Conservation (phyloP, 53 echinoderm and acorn worm species). For the Hippasteria phrygiana region DNA sequence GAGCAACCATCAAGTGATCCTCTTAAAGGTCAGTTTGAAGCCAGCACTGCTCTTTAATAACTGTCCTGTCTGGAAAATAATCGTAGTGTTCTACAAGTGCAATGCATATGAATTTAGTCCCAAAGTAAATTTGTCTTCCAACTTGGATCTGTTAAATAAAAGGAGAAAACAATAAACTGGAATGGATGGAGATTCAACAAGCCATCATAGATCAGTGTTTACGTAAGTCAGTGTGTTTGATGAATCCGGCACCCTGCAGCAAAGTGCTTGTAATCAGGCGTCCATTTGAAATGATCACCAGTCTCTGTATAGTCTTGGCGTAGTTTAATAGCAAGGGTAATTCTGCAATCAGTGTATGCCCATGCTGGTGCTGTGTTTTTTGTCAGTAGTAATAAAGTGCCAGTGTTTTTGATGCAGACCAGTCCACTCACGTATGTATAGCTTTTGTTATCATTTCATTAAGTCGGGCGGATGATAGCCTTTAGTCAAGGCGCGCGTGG, state of each 20-base stretch:
- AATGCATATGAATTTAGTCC: background rate
- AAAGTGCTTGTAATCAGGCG: background rate
- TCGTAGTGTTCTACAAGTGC: slow-evolving; percentile 15
- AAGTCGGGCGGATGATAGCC: no score
- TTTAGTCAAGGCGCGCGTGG: no score
- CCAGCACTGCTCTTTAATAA: background rate
- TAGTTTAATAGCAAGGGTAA: background rate
- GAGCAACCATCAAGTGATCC: slow-evolving; percentile 11
- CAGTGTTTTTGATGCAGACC: slow-evolving; percentile 17
- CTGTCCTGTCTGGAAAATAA: slow-evolving; percentile 14
- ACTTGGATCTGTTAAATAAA: background rate
- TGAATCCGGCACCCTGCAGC: background rate
- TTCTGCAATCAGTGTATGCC: background rate
- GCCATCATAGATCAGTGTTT: background rate
- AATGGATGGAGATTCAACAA: slow-evolving; percentile 3
- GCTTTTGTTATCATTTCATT: background rate
- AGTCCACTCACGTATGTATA: slow-evolving; percentile 33
- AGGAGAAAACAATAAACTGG: background rate
- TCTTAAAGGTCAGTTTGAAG: background rate
- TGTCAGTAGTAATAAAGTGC: background rate
- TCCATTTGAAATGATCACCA: background rate
- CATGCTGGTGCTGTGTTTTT: background rate
- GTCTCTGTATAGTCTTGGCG: background rate
- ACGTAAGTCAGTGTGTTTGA: background rate
- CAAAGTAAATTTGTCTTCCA: slow-evolving; percentile 38